phyloP scores from a whole-genome alignment of 30 jellyfish, hydroid and myxozoan species.

The Hydractinia symbiolongicarpus region DNA sequence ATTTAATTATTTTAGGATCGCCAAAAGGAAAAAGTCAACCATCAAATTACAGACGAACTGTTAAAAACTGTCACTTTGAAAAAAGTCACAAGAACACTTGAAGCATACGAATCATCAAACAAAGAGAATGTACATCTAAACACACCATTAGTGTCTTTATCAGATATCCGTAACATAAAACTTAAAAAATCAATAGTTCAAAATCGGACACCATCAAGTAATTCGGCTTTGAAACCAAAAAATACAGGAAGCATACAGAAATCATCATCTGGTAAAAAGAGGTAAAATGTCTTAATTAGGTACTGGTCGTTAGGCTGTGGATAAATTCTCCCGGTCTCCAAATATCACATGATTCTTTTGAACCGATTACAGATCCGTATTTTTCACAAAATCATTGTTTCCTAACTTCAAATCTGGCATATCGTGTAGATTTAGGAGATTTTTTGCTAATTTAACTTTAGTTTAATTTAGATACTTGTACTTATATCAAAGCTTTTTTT shows the following conservation, averaged over 20 bases:
- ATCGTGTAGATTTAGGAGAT: too few species aligned
- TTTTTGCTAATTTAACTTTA: too few species aligned
- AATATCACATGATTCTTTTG: too few species aligned
- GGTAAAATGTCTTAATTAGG: neutral
- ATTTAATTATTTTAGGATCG: neutral
- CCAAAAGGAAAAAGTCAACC: neutral
- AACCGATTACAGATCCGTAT: too few species aligned
- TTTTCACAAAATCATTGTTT: too few species aligned
- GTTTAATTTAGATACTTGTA: too few species aligned
- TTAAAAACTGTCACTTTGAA: constrained; percentile 15
- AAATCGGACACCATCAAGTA: neutral
- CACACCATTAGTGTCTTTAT: constrained; percentile 30
- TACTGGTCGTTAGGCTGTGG: too few species aligned
- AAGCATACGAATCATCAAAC: neutral
- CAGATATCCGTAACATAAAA: constrained; percentile 38
- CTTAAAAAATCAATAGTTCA: constrained; percentile 35
- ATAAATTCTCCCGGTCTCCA: too few species aligned
- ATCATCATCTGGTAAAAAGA: neutral
- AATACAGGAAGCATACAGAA: constrained; percentile 8
- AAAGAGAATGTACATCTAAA: neutral
- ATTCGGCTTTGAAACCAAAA: neutral
- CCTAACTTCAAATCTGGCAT: too few species aligned
- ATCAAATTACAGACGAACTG: constrained; percentile 44
- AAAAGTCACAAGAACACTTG: constrained; percentile 4
- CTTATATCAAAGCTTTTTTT: too few species aligned